These are phyloP conservation scores for Ephialtes manifestator DNA, from an alignment of 2,888 invertebrate species.

Conservation along the genomic window DNA sequence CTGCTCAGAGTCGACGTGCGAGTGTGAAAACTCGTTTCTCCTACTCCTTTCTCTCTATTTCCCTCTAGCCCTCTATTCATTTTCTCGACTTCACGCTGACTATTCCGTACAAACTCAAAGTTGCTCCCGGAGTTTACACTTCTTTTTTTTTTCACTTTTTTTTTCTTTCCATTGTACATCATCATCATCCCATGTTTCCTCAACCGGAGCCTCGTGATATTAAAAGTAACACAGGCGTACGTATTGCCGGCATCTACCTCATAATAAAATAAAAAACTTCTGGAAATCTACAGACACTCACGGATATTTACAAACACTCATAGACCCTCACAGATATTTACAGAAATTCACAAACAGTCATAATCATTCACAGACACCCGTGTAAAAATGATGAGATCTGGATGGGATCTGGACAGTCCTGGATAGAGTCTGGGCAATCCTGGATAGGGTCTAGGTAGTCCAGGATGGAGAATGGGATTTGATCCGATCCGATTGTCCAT, in stretches of 20 bases:
- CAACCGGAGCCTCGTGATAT: neutral
- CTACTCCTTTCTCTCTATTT: neutral
- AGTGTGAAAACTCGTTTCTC: conserved; percentile 39
- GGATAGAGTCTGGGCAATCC: no score
- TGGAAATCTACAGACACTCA: no score
- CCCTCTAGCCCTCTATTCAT: conserved; percentile 18
- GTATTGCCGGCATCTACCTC: neutral
- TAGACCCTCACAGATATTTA: no score
- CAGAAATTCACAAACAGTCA: no score
- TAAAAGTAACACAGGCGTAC: neutral
- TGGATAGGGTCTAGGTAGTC: no score
- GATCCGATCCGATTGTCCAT: no score
- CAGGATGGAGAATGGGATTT: no score
- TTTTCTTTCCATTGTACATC: neutral
- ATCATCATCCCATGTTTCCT: neutral
- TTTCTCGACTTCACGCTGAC: neutral
- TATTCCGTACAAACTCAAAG: conserved; percentile 21
- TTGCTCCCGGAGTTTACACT: neutral
- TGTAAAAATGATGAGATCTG: no score
- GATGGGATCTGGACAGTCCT: no score
- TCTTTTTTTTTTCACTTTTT: neutral
- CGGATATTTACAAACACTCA: no score
- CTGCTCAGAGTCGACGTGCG: conserved; percentile 40
- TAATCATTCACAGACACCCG: no score
- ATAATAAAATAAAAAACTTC: no score